Evolutionary conservation across 2,113 vertebrate genomes (phyloP).

Genomic region (Alethe diademata): DNA sequence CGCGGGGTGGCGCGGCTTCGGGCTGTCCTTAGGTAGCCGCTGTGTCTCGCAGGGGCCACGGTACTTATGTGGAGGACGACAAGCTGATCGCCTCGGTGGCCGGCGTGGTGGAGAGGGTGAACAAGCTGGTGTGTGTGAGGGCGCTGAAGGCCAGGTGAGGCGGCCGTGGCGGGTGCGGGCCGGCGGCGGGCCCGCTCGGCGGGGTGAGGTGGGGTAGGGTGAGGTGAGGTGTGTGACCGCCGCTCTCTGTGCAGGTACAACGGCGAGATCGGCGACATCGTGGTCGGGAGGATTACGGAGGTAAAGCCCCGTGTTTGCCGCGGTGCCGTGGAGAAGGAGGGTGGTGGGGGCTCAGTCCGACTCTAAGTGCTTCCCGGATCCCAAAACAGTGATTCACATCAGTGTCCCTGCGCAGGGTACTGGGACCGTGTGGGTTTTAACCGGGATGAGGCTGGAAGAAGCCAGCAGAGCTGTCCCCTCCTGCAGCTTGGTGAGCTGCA

Average conservation of each 20-base stretch:
- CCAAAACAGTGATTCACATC: accelerated
- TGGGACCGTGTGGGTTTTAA: accelerated
- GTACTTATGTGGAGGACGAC: conserved; percentile 94
- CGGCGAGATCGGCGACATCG: conserved; percentile 94
- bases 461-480: not conserved
- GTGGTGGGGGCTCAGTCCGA: accelerated
- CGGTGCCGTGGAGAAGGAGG: not conserved
- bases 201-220: accelerated
- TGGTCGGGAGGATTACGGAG: conserved; percentile 95
- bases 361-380: accelerated
- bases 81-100: conserved; percentile 94
- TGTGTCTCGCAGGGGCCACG: conserved; percentile 83
- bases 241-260: conserved; percentile 81
- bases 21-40: not conserved
- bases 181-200: not conserved
- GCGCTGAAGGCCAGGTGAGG: conserved; percentile 87
- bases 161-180: accelerated
- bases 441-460: not conserved
- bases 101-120: conserved; percentile 91
- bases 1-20: not conserved
- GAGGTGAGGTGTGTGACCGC: not conserved
- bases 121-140: conserved; percentile 93
- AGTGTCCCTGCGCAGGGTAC: accelerated
- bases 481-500: not conserved
- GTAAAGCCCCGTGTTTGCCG: conserved; percentile 55